Base-by-base conservation (phyloP, 1,140 invertebrate genomes). In the Probaryconus sp. region DNA sequence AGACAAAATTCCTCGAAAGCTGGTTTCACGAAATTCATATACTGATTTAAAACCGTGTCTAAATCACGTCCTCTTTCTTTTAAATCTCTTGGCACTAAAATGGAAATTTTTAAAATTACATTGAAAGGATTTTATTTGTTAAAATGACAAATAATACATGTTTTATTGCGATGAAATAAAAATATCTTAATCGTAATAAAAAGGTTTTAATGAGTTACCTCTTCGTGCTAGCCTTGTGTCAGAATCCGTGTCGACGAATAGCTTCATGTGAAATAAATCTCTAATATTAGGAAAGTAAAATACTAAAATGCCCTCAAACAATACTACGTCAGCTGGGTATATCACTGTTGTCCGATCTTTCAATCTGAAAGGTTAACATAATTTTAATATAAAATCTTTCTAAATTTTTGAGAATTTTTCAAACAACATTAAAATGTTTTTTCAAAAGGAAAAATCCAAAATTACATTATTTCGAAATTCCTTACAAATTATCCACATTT, bases 1-100 rank as follows among this genome's bases (percentile, higher is more conserved):
- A 97, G 91, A 86, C 98, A 99, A 89, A 99, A 99, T 86, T 99
- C 98, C 87, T 99, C 98, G 89, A 99, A 99, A 1, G 98, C 97
- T 28, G 98, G 98, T 85, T 99, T 99, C 0, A 99, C 98, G 83
- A 95, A 97, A 80, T 94, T 96, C 91, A 97, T 98, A 85, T 99
- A 99, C 83, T 99, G 97, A 81, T 94, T 94, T 10, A 99, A 89
- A 31, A 99, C 96, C 75, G 97, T 94, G 80, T 98, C 96, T 77
- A 99, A 88, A 85, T 98, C 95, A 38, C 98, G 89, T 2, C 96
- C 96, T 78, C 96, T 91, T 88, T 99, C 97, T 77, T 95, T 94
- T 45, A 97, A 97, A 85, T 99, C 97, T 79, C 97, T 90, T 61
- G 96, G 92, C 28, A 99, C 97, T 98, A 81, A 70, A 70, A 77